Base-by-base conservation (phyloP, 1,140 invertebrate genomes). In the Brachionus angularis region DNA sequence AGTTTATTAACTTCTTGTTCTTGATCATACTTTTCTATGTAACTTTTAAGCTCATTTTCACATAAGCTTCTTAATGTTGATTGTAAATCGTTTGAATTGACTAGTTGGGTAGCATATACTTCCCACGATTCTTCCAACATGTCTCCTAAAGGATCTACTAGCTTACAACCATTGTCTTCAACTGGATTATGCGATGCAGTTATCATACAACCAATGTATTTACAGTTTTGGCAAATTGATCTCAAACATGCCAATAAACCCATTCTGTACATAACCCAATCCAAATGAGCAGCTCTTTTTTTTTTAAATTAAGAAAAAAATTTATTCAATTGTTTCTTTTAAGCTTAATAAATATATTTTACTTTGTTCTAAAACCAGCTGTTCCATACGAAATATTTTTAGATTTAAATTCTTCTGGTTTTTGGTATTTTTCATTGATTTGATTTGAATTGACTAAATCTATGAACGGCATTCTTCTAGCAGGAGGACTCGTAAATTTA, bases 151-250 rank as follows among this genome's bases (percentile, higher is more conserved):
- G 93, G 92, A 81, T 98, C 96, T 55, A 98, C 86, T 5, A 99
- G 80, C 81, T 99, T 99, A 0, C 97, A 88, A 5, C 96, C 96
- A 84, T 99, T 99, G 79, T 99, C 96, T 1, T 86, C 85, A 77
- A 90, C 91, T 31, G 93, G 89, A 83, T 99, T 99, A 77, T 99
- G 96, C 2, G 94, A 98, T 0, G 96, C 96, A 18, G 96, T 99
- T 75, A 99, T 36, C 42, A 73, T 18, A 46, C 33, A 52, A 21
- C 53, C 49, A 64, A 73, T 50, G 34, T 27, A 70, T 76, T 76
- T 82, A 88, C 91, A 91, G 83, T 86, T 87, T 76, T 88, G 89
- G 69, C 81, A 80, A 75, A 89, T 86, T 2, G 93, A 92, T 55
- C 93, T 83, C 8, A 98, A 81, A n/a, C 88, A 89, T 12, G 92